Conservation (phyloP, 1,140 invertebrate species). For the Grapholita molesta region DNA sequence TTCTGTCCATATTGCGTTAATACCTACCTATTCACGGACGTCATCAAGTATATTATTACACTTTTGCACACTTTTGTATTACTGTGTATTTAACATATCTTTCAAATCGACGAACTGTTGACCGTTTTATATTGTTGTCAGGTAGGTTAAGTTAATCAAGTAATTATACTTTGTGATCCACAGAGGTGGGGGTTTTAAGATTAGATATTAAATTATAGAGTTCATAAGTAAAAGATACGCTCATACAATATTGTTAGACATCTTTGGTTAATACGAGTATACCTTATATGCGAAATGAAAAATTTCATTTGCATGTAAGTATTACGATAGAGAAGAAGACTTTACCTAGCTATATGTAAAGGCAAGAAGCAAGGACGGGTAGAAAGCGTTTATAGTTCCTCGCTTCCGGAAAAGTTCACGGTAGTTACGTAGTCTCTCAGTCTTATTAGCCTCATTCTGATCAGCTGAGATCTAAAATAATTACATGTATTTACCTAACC, state of each 20-base stretch:
- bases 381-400: conserved; percentile 75
- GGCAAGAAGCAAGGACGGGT: conserved; percentile 77
- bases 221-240: conserved; percentile 31
- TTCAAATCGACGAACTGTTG: no score
- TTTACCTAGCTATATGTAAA: conserved; percentile 75
- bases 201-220: conserved; percentile 21
- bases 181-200: background rate
- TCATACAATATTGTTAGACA: conserved; percentile 35
- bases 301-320: conserved; percentile 1
- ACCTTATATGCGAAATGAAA: conserved; percentile 6
- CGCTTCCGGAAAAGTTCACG: conserved; percentile 69
- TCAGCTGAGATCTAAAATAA: conserved; percentile 54
- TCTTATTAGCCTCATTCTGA: conserved; percentile 67
- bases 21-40: background rate
- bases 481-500: conserved; percentile 18
- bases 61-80: no score
- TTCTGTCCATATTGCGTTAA: background rate
- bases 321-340: conserved; percentile 58
- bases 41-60: no score
- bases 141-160: no score
- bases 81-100: no score
- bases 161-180: background rate
- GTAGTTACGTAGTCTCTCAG: conserved; percentile 73
- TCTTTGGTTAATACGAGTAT: conserved; percentile 37
- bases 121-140: background rate